These are phyloP conservation scores for Choristoneura rosaceana DNA, from an alignment of 2,888 invertebrate species.

Conservation along the genomic window DNA sequence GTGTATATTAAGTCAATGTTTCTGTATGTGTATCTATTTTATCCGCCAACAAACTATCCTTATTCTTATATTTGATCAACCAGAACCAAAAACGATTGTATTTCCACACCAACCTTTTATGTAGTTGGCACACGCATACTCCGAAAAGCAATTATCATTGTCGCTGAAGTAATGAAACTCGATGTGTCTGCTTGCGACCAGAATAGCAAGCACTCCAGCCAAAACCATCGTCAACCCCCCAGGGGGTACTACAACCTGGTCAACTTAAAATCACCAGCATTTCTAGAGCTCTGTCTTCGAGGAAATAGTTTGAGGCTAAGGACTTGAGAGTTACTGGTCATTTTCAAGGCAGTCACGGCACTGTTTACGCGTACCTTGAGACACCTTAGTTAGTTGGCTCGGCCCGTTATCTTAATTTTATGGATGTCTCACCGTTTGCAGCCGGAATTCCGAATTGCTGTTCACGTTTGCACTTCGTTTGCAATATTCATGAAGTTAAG, in stretches of 20 bases:
- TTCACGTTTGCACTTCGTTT: conserved; percentile 34
- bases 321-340: conserved; percentile 16
- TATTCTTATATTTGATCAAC: too few species aligned
- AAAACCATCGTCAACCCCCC: neutral
- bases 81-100: too few species aligned
- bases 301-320: neutral
- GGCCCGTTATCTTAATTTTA: conserved; percentile 41
- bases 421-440: conserved; percentile 34
- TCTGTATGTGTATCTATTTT: too few species aligned
- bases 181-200: conserved; percentile 41
- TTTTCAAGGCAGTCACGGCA: conserved; percentile 13
- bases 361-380: conserved; percentile 38
- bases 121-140: conserved; percentile 50
- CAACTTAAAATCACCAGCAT: neutral
- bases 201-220: neutral
- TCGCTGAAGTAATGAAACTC: conserved; percentile 51
- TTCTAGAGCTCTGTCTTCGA: conserved; percentile 2
- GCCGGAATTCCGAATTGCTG: conserved; percentile 28
- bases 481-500: conserved; percentile 30
- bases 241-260: conserved; percentile 20
- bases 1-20: too few species aligned
- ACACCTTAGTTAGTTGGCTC: conserved; percentile 41
- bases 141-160: conserved; percentile 68
- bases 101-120: conserved; percentile 56
- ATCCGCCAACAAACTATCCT: too few species aligned